Evolutionary conservation across 2,797 vertebrate species (phyloP), one percentile per base, ranked within the genome.

Genomic region (Gallirallus australis): DNA sequence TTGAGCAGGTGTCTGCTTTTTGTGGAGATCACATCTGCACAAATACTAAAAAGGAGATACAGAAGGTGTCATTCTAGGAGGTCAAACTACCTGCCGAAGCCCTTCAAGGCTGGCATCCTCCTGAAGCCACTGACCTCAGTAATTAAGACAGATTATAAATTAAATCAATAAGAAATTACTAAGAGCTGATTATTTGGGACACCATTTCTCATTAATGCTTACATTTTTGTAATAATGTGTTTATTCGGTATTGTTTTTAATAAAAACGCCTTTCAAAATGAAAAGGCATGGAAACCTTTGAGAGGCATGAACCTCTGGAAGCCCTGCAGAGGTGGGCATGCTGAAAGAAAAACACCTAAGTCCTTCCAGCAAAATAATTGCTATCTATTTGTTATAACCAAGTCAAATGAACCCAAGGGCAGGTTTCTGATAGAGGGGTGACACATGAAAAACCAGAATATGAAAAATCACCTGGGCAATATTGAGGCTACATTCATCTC

Each of bases 91-190:
- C 77, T 65, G 30, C 87, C 85, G 90, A 96, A 81, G 24, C 61
- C 75, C 75, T 95, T 94, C 85, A 82, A 94, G 76, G 65, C 15
- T 90, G 86, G 54, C 63, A 88, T 73, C 87, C 69, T 95, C 76
- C 93, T 92, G 65, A 93, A 97, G 86, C 40, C 85, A 85, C 63
- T 95, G 93, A 95, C 92, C 93, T 96, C 93, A 89, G 60, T 95
- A 93, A 96, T 82, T 90, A 87, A 87, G 84, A 94, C 48, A 88
- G 86, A 89, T 84, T 76, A 90, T 70, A 96, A 82, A 88, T 81
- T 28, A 76, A 89, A 96, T 89, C 63, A 91, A 75, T 52, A 93
- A 94, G 83, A 60, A 93, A 94, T 94, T 59, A 63, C 72, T 63
- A 37, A 77, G 84, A 96, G 52, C 68, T 82, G 73, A 39, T 66